phyloP scores from a whole-genome alignment of 1,140 invertebrate species.

The Lordiphosa mommai region DNA sequence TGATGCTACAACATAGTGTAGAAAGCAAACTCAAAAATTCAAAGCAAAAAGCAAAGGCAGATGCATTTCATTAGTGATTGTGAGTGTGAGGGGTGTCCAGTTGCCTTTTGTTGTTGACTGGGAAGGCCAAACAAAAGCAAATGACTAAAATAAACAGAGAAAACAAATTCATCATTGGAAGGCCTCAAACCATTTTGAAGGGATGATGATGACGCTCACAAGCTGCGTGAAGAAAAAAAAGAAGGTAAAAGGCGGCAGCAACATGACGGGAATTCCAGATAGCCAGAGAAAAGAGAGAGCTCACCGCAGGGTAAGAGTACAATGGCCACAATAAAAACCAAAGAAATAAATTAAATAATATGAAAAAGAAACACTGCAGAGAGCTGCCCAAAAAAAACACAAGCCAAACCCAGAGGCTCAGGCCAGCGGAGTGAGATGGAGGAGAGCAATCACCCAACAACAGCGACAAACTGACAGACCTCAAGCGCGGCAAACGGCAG shows the following conservation, averaged over 20 bases:
- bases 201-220: slow-evolving; percentile 43
- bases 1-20: too few relatives aligned
- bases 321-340: slow-evolving; percentile 69
- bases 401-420: slow-evolving; percentile 1
- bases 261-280: slow-evolving; percentile 8
- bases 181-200: slow-evolving; percentile 60
- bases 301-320: background rate
- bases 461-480: slow-evolving; percentile 28
- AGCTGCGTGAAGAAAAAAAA: background rate
- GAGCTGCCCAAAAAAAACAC: slow-evolving; percentile 26
- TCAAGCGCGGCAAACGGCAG: slow-evolving; percentile 32
- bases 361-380: slow-evolving; percentile 72
- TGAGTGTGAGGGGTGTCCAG: slow-evolving; percentile 45
- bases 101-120: too few relatives aligned
- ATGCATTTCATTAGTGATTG: slow-evolving; percentile 30
- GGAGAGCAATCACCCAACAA: slow-evolving; percentile 52
- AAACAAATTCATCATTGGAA: slow-evolving; percentile 69
- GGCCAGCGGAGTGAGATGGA: background rate
- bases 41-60: slow-evolving; percentile 28
- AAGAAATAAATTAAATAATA: slow-evolving; percentile 77
- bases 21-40: slow-evolving; percentile 14
- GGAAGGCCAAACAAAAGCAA: slow-evolving; percentile 40
- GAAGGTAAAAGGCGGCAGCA: too few relatives aligned
- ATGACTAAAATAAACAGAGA: slow-evolving; percentile 73
- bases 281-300: background rate